A percentile compares a stretch with the other conserved stretches of the same genome.
phyloP scores from a whole-genome alignment of 2,113 vertebrate species.

The Bambusicola thoracicus region DNA sequence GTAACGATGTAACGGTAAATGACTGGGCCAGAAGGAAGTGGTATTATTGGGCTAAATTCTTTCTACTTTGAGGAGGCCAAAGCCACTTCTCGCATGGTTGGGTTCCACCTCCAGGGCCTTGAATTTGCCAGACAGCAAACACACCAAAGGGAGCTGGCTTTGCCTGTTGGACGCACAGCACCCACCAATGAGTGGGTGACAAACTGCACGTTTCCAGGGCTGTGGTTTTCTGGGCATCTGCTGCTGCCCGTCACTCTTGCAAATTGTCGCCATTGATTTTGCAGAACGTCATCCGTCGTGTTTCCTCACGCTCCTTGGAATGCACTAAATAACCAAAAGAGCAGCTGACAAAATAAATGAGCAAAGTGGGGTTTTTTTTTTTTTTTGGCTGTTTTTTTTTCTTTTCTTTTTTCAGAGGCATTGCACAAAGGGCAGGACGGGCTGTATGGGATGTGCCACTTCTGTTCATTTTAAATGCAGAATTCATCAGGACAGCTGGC shows the following conservation, averaged over 20 bases:
- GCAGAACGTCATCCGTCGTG: not conserved
- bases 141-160: not conserved
- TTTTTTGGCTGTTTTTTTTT: not conserved
- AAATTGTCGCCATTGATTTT: not conserved
- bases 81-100: not conserved
- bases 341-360: slow-evolving; percentile 68
- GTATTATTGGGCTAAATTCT: not conserved
- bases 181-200: not conserved
- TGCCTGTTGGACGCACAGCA: not conserved
- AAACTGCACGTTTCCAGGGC: not conserved
- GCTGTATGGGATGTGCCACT: not conserved
- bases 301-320: slow-evolving; percentile 9
- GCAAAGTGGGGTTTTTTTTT: not conserved
- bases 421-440: not conserved
- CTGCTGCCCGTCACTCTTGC: not conserved
- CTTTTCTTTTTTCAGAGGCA: not conserved
- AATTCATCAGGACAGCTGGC: not conserved
- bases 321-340: slow-evolving; percentile 54
- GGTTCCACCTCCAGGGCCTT: not conserved
- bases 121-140: not conserved
- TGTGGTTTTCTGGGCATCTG: not conserved
- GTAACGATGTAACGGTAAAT: not conserved
- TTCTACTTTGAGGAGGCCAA: not conserved
- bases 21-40: not conserved
- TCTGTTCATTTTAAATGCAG: not conserved